phyloP scores from a whole-genome alignment of 35 echinoderm and acorn worm genomes.

The Holothuria glaberrima region DNA sequence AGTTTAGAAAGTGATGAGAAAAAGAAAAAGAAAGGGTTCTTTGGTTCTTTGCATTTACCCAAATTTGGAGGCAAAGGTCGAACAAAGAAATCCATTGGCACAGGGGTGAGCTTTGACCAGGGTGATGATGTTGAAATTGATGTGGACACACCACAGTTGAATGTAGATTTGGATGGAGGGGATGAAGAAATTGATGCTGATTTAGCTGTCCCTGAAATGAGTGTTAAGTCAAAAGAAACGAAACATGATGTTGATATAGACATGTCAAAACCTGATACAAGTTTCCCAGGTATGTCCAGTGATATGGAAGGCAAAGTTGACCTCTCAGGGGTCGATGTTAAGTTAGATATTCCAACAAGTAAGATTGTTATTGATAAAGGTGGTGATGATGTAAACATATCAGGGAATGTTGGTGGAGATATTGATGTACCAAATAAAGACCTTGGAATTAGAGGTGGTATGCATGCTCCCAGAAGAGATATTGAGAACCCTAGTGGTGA shows the following conservation, averaged over 20 bases:
- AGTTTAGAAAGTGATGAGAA: no score
- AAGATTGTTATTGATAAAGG: neutral
- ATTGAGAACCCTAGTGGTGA: neutral
- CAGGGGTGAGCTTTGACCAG: slow-evolving; percentile 43
- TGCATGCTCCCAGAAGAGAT: neutral
- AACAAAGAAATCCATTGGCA: slow-evolving; percentile 24
- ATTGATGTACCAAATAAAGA: neutral
- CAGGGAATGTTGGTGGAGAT: neutral
- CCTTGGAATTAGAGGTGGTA: neutral
- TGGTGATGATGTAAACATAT: neutral
- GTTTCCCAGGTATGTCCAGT: no score
- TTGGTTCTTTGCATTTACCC: no score
- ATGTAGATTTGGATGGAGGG: neutral
- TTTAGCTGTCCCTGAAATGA: neutral
- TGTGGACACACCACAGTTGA: neutral
- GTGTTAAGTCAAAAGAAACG: neutral
- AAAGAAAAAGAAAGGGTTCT: no score
- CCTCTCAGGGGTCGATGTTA: neutral
- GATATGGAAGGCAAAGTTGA: no score
- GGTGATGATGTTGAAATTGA: slow-evolving; percentile 28
- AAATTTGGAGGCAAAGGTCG: slow-evolving; percentile 12
- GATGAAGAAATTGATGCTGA: neutral
- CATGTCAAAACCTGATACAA: neutral
- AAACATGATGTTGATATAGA: slow-evolving; percentile 28
- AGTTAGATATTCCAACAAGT: neutral